phyloP scores from a whole-genome alignment of 2,888 invertebrate species.

The Galerucella calmariensis region DNA sequence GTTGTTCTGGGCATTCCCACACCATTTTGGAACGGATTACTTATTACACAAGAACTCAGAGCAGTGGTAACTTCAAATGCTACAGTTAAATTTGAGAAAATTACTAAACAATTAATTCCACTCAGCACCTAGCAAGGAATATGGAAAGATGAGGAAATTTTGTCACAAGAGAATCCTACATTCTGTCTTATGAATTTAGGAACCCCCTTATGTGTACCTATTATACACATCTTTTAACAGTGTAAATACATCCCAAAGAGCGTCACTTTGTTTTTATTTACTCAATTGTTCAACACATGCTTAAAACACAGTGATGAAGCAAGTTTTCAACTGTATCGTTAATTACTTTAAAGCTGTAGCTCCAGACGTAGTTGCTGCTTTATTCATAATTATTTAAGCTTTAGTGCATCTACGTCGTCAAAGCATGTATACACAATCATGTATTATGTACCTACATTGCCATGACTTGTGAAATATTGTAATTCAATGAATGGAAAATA shows the following conservation, averaged over 20 bases:
- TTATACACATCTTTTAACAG: background rate
- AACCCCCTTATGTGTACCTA: too few relatives aligned
- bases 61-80: too few relatives aligned
- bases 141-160: too few relatives aligned
- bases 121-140: too few relatives aligned
- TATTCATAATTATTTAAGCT: constrained; percentile 32
- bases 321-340: constrained; percentile 29
- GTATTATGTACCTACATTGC: constrained; percentile 17
- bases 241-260: background rate
- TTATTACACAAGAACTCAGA: too few relatives aligned
- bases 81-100: too few relatives aligned
- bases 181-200: too few relatives aligned
- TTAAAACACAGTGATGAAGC: constrained; percentile 26
- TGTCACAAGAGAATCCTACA: too few relatives aligned
- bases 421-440: constrained; percentile 22
- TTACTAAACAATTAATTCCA: too few relatives aligned
- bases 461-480: background rate
- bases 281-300: constrained; percentile 30
- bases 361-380: constrained; percentile 6
- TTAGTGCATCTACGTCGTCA: constrained; percentile 30
- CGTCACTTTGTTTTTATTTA: constrained; percentile 21
- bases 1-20: too few relatives aligned
- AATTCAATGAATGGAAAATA: background rate
- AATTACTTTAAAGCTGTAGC: constrained; percentile 26
- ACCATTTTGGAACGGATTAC: too few relatives aligned